Percentiles rank a stretch among this genome's conserved stretches.
phyloP scores from a whole-genome alignment of 2,888 invertebrate genomes.

The Caenorhabditis afra region DNA sequence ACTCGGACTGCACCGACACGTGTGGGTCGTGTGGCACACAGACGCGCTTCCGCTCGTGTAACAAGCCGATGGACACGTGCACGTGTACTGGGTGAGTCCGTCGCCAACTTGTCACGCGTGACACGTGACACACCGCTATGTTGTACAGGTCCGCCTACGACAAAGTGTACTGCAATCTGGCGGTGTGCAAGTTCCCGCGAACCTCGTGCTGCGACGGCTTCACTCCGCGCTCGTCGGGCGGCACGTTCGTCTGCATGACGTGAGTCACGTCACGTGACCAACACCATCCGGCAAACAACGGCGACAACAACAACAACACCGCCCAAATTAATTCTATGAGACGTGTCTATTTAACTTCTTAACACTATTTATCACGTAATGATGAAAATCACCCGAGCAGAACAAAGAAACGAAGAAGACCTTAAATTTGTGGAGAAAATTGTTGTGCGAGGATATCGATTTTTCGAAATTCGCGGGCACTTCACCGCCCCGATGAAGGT shows the following conservation, averaged over 20 bases:
- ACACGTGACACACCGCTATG: too few relatives aligned
- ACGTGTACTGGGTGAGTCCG: constrained; percentile 58
- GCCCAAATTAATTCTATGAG: constrained; percentile 28
- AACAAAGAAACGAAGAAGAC: too few relatives aligned
- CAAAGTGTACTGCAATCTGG: constrained; percentile 66
- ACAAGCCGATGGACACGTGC: constrained; percentile 49
- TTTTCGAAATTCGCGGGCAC: too few relatives aligned
- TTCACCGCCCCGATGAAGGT: too few relatives aligned
- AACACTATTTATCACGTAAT: constrained; percentile 29
- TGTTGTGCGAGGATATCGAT: too few relatives aligned
- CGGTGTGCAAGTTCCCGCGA: constrained; percentile 73
- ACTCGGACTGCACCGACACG: constrained; percentile 70
- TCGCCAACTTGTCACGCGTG: not conserved
- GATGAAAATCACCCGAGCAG: constrained; percentile 25
- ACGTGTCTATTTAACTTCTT: not conserved
- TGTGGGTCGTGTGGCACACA: constrained; percentile 74
- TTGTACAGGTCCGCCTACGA: constrained; percentile 64
- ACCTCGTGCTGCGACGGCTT: constrained; percentile 66
- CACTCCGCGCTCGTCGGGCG: constrained; percentile 59
- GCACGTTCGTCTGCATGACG: constrained; percentile 63
- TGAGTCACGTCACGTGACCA: not conserved
- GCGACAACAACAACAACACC: constrained; percentile 21
- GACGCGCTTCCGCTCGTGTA: constrained; percentile 68
- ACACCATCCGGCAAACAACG: not conserved
- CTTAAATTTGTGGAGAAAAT: too few relatives aligned